Evolutionary conservation across 2,888 invertebrate genomes (phyloP), one percentile per base, ranked within the genome.

Genomic region (Stenichneumon culpator): DNA sequence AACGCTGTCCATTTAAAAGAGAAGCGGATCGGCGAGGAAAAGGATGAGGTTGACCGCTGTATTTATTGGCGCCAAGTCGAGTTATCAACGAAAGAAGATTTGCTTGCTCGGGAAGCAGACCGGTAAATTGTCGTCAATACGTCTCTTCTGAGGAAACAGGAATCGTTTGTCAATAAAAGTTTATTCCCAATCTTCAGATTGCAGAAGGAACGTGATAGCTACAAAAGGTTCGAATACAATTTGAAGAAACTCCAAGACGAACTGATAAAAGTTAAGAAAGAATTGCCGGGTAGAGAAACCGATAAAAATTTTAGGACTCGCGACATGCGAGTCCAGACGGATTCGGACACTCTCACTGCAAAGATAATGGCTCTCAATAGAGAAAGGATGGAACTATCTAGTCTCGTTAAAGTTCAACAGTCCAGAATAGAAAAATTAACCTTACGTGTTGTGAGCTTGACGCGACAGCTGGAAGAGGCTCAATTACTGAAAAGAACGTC

Each of bases 341-440:
- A 93, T 60, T 83, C 88, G 16, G 84, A 84, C 32, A 87, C 87
- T 68, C 86, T 87, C 68, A 63, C 82, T 5, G 87, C 84, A 14
- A 90, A 92, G 52, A 90, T 89, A n/a, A 86, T 88, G 3, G 7
- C 86, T 65, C 78, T 92, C 2, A 88, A 84, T 47, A 90, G 89
- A 39, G 93, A 94, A 68, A 93, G 92, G 44, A 84, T 90, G 44
- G 93, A 93, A 74, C 87, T 94, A 14, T 88, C 79, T 50, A 90
- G 86, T 82, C 87, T 93, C 0, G 89, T 93, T 0, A 86, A 86
- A 22, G 92, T 92, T 22, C 94, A 93, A 68, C 91, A 92, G 82
- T 89, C 88, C n/a, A 89, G 91, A 80, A 93, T 94, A 85, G 91
- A 93, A 50, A 92, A 93, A 70, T 89, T 94, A 69, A 93, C 93